Evolutionary conservation across 2,888 invertebrate species (phyloP).

Genomic region (Furcula furcula): DNA sequence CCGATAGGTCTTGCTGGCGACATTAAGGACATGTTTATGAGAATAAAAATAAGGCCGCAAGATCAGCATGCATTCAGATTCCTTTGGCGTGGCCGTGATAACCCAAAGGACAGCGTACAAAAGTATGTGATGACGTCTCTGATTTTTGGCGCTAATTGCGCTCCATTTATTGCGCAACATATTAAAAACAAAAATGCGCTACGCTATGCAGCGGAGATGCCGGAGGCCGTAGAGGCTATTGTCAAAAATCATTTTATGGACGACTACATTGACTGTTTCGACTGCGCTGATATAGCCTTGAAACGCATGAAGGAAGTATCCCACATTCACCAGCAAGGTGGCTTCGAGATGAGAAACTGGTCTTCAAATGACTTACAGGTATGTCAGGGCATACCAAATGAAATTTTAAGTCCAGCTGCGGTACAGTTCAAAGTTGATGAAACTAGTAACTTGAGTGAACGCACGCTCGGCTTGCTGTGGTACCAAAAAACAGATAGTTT

Average conservation of each 20-base stretch:
- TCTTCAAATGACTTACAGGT: slow-evolving; percentile 20
- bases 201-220: slow-evolving; percentile 5
- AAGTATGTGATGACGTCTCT: slow-evolving; percentile 4
- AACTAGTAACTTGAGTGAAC: neutral
- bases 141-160: slow-evolving; percentile 7
- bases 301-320: slow-evolving; percentile 12
- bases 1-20: slow-evolving; percentile 14
- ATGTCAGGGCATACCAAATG: slow-evolving; percentile 18
- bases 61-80: slow-evolving; percentile 15
- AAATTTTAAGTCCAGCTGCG: slow-evolving; percentile 5
- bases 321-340: slow-evolving; percentile 22
- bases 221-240: slow-evolving; percentile 17
- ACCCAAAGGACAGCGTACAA: neutral
- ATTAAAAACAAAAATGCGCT: slow-evolving; percentile 24
- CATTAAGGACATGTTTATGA: slow-evolving; percentile 18
- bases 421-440: neutral
- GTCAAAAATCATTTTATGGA: slow-evolving; percentile 19
- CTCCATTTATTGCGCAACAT: slow-evolving; percentile 10
- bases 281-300: slow-evolving; percentile 12
- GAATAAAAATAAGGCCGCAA: slow-evolving; percentile 10
- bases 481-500: neutral
- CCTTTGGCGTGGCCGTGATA: slow-evolving; percentile 1
- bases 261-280: slow-evolving; percentile 23
- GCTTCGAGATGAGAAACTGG: slow-evolving; percentile 30
- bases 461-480: neutral